Evolutionary conservation across 2,888 invertebrate genomes (phyloP).

Genomic region (Emesis castigata): DNA sequence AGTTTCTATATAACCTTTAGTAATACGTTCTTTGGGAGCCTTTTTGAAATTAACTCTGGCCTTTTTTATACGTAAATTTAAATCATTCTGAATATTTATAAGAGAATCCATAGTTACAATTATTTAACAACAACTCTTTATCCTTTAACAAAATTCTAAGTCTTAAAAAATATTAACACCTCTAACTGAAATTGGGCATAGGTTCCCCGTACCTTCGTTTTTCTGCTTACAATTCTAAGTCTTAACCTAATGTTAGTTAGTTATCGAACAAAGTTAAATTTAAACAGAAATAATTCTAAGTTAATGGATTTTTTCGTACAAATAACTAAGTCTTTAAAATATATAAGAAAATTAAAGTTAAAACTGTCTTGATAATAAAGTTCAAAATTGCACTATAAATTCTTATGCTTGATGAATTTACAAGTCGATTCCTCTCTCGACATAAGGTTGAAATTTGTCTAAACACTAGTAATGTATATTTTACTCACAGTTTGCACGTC

Average conservation of each 20-base stretch:
- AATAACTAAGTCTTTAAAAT: not conserved
- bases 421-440: not conserved
- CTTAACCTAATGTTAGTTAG: slow-evolving; percentile 24
- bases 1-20: slow-evolving; percentile 25
- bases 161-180: slow-evolving; percentile 13
- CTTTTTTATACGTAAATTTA: not conserved
- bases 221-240: slow-evolving; percentile 34
- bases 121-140: too few species aligned
- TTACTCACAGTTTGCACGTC: not conserved
- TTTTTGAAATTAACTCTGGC: not conserved
- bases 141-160: slow-evolving; percentile 10
- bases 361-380: not conserved
- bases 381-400: not conserved
- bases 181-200: slow-evolving; percentile 22
- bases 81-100: not conserved
- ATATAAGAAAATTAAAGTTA: not conserved
- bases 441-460: not conserved
- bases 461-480: not conserved
- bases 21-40: not conserved
- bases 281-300: too few species aligned
- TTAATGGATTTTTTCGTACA: too few species aligned
- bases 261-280: slow-evolving; percentile 11
- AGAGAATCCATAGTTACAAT: not conserved
- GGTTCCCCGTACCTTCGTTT: slow-evolving; percentile 36
- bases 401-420: too few species aligned